Percentiles rank a stretch among this genome's conserved stretches.
These are phyloP conservation scores for Candoia aspera DNA, from an alignment of 2,113 vertebrate genomes.

Conservation along the genomic window DNA sequence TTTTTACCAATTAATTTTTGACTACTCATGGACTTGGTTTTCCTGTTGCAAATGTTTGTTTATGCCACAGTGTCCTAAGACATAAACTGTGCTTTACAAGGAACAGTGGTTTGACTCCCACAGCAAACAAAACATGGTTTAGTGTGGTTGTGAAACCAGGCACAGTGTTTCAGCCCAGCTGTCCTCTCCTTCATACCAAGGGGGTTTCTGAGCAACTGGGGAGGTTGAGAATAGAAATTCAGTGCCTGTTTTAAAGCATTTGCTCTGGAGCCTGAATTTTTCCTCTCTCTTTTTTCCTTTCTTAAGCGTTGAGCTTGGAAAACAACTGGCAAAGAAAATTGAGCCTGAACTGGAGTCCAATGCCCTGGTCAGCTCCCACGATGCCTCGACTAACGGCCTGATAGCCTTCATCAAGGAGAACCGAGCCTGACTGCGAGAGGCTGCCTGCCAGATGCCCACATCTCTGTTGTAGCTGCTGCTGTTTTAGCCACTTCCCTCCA, in stretches of 20 bases:
- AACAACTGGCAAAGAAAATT: constrained; percentile 96
- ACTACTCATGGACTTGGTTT: background rate
- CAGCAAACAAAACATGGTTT: background rate
- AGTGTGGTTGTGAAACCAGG: background rate
- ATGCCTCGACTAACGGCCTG: constrained; percentile 95
- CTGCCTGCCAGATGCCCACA: constrained; percentile 41
- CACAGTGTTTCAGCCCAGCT: background rate
- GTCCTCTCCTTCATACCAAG: background rate
- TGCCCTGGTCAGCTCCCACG: constrained; percentile 83
- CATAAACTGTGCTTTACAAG: background rate
- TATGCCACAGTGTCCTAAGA: background rate
- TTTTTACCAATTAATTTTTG: background rate
- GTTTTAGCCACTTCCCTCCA: constrained; percentile 65
- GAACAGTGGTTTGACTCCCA: background rate
- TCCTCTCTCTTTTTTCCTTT: background rate
- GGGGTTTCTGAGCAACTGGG: background rate
- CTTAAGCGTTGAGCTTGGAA: constrained; percentile 91
- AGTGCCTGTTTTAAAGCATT: background rate
- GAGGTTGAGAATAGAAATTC: background rate
- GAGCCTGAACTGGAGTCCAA: constrained; percentile 88
- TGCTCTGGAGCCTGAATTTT: background rate
- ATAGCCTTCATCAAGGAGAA: constrained; percentile 96
- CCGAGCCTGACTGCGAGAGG: constrained; percentile 70
- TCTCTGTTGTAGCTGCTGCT: constrained; percentile 59
- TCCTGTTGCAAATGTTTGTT: background rate